Evolutionary conservation across 2,888 invertebrate species (phyloP).

Genomic region (Ariolimax columbianus): DNA sequence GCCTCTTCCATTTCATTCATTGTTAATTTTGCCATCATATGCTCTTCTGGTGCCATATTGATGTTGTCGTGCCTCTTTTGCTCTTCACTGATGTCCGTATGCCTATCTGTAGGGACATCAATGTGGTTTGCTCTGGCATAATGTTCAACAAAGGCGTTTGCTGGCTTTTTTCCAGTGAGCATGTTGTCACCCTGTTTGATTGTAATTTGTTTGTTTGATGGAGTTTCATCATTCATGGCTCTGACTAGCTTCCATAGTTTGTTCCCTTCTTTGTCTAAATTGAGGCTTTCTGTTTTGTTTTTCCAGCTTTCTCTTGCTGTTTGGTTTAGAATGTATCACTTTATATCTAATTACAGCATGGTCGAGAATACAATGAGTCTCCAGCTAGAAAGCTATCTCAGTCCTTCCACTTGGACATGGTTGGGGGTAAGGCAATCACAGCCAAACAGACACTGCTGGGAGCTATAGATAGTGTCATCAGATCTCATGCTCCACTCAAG

Average conservation of each 20-base stretch:
- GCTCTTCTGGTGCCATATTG: too few species aligned
- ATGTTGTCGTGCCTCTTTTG: too few species aligned
- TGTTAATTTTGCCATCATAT: too few species aligned
- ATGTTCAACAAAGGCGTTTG: too few species aligned
- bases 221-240: not conserved
- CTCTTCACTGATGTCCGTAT: too few species aligned
- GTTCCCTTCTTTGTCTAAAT: too few species aligned
- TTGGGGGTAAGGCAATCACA: conserved; percentile 89
- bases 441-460: conserved; percentile 93
- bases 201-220: not conserved
- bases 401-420: conserved; percentile 94
- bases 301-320: too few species aligned
- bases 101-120: too few species aligned
- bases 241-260: too few species aligned
- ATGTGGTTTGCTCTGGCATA: too few species aligned
- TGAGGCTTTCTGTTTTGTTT: not conserved
- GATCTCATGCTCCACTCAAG: conserved; percentile 94
- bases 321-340: not conserved
- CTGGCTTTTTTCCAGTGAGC: too few species aligned
- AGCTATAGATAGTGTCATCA: conserved; percentile 93
- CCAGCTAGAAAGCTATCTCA: conserved; percentile 96
- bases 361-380: conserved; percentile 94
- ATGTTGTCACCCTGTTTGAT: not conserved
- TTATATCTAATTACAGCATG: conserved; percentile 82
- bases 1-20: too few species aligned